Base-by-base conservation (phyloP, 2,797 vertebrate genomes). In the Dendrocincla tyrannina region DNA sequence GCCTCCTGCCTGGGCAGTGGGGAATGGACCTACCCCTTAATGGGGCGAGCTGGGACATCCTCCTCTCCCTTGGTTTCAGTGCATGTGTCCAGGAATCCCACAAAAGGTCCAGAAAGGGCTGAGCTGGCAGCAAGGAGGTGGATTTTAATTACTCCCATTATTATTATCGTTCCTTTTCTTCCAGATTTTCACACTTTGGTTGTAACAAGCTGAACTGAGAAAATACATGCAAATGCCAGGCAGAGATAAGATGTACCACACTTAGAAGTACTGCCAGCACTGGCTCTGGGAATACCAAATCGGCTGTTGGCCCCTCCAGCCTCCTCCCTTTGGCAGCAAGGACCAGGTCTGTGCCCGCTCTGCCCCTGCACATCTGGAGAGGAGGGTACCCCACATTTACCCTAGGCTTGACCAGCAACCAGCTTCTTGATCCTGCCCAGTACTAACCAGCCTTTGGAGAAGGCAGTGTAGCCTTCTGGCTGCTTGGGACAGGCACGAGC, bases 111-210 rank as follows among this genome's bases (percentile, higher is more conserved):
- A 44, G 77, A 69, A 95, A 88, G 91, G 82, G 74, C 70, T 55
- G 28, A 44, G 55, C 79, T 88, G 91, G 90, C 94, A 93, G 80
- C 55, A 92, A 58, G 62, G 66, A 85, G 90, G 69, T 42, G 66
- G 86, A 72, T 95, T 97, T 97, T 96, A 96, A 96, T 97, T 94
- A 92, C 46, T 94, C 72, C 58, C 66, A 56, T 97, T 96, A 96
- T 95, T 95, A 94, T 89, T 92, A 94, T 56, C 67, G 23, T 85
- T 92, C 87, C 46, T 84, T 93, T 91, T 92, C 96, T 95, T 90
- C 86, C 78, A 69, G 72, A 93, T 96, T 93, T 97, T 97, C 96
- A 97, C 96, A 97, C 95, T 95, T 96, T 35, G 16, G 55, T 70
- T 4, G 17, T 81, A 95, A 93, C 94, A 95, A 96, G 95, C 96